Evolutionary conservation across 1,140 invertebrate genomes (phyloP).

Genomic region (Aporrectodea caliginosa): DNA sequence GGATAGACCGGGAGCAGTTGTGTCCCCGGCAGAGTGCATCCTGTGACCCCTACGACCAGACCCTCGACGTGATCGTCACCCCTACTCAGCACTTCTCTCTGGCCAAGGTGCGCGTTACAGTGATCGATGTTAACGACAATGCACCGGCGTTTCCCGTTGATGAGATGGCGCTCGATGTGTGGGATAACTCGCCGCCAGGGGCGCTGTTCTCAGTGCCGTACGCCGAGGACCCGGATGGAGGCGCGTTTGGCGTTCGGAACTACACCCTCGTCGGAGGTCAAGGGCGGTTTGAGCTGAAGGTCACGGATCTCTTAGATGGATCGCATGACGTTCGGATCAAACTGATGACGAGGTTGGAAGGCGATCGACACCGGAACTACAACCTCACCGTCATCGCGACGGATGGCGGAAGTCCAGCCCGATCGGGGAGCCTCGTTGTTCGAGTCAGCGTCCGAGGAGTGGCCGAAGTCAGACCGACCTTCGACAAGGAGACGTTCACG

Average conservation of each 20-base stretch:
- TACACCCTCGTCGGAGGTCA: neutral
- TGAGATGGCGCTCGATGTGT: slow-evolving; percentile 4
- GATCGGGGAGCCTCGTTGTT: slow-evolving; percentile 10
- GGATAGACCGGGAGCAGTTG: slow-evolving; percentile 19
- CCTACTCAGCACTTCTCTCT: slow-evolving; percentile 1
- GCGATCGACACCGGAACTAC: slow-evolving; percentile 12
- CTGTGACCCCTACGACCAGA: neutral
- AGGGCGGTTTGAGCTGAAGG: slow-evolving; percentile 10
- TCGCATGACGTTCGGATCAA: slow-evolving; percentile 15
- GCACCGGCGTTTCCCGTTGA: slow-evolving; percentile 4
- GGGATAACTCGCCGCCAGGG: slow-evolving; percentile 7
- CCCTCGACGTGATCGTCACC: slow-evolving; percentile 13
- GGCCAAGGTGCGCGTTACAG: neutral
- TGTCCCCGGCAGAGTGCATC: neutral
- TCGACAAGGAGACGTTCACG: slow-evolving; percentile 65
- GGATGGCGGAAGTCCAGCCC: slow-evolving; percentile 19
- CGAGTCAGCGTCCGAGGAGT: slow-evolving; percentile 60
- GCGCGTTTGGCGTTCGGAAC: neutral
- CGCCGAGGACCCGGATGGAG: slow-evolving; percentile 9
- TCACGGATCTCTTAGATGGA: slow-evolving; percentile 20
- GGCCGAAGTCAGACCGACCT: slow-evolving; percentile 81
- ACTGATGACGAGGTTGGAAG: slow-evolving; percentile 16
- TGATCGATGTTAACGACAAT: slow-evolving; percentile 14
- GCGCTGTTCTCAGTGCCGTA: slow-evolving; percentile 7
- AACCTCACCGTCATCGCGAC: slow-evolving; percentile 12